These are phyloP conservation scores for Drosophila merina DNA, from an alignment of 2,888 invertebrate species.

Conservation along the genomic window DNA sequence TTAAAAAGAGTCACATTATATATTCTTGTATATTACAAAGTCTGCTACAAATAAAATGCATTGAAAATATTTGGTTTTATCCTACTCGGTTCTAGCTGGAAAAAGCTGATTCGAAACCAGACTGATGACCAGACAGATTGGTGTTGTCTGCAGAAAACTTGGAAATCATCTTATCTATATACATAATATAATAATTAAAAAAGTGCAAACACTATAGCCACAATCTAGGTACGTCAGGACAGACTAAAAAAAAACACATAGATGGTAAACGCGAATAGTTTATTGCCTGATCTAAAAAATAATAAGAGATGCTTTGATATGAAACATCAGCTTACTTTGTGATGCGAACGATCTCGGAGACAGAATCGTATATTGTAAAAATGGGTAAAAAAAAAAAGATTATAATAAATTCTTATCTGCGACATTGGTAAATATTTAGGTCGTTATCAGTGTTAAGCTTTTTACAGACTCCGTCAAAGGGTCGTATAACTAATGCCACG, in stretches of 20 bases:
- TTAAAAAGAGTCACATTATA: background rate
- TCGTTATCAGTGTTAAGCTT: conserved; percentile 29
- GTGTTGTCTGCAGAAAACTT: background rate
- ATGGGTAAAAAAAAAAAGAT: background rate
- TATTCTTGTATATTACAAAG: background rate
- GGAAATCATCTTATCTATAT: background rate
- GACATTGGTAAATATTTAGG: conserved; percentile 41
- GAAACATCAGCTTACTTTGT: background rate
- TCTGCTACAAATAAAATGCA: background rate
- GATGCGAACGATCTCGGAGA: background rate
- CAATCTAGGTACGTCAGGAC: background rate
- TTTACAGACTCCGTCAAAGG: conserved; percentile 7
- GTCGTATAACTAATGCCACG: conserved; percentile 18
- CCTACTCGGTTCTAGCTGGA: background rate
- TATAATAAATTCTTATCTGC: conserved; percentile 14
- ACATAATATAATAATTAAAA: background rate
- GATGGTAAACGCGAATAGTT: conserved; percentile 3
- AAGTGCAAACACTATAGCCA: conserved; percentile 1
- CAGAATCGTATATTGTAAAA: conserved; percentile 14
- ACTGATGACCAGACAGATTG: conserved; percentile 1
- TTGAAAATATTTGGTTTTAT: background rate
- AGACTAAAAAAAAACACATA: background rate
- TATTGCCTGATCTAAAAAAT: background rate
- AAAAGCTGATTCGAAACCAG: conserved; percentile 1
- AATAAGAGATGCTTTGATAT: background rate